Evolutionary conservation across 1,140 invertebrate species (phyloP).

Genomic region (Neodiprion fabricii): DNA sequence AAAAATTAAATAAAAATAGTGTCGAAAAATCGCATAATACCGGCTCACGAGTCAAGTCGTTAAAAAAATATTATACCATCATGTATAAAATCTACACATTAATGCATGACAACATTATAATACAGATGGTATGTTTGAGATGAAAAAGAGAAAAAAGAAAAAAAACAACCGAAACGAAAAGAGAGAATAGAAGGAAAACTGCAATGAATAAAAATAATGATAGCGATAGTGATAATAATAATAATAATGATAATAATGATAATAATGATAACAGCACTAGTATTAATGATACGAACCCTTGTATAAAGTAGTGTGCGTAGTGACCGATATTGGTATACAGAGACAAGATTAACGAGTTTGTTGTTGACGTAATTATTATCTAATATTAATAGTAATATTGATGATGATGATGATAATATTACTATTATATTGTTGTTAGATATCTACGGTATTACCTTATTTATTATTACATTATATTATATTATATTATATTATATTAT

Average conservation of each 20-base stretch:
- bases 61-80: slow-evolving; percentile 22
- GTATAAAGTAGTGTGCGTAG: slow-evolving; percentile 43
- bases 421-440: slow-evolving; percentile 59
- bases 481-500: too few relatives aligned
- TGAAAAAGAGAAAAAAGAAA: slow-evolving; percentile 20
- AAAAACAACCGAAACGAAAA: not conserved
- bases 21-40: slow-evolving; percentile 45
- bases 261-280: slow-evolving; percentile 18
- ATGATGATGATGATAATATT: slow-evolving; percentile 50
- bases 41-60: slow-evolving; percentile 40
- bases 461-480: slow-evolving; percentile 25
- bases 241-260: not conserved
- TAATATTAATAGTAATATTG: slow-evolving; percentile 44
- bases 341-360: slow-evolving; percentile 46
- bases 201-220: not conserved
- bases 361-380: slow-evolving; percentile 54
- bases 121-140: slow-evolving; percentile 11
- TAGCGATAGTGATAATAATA: slow-evolving; percentile 4
- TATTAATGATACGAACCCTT: slow-evolving; percentile 23
- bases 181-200: not conserved
- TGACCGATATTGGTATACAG: slow-evolving; percentile 36
- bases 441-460: slow-evolving; percentile 34
- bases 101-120: slow-evolving; percentile 16
- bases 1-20: slow-evolving; percentile 16
- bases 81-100: slow-evolving; percentile 4